phyloP scores from a whole-genome alignment of 2,113 vertebrate species.

The Theristicus caerulescens region DNA sequence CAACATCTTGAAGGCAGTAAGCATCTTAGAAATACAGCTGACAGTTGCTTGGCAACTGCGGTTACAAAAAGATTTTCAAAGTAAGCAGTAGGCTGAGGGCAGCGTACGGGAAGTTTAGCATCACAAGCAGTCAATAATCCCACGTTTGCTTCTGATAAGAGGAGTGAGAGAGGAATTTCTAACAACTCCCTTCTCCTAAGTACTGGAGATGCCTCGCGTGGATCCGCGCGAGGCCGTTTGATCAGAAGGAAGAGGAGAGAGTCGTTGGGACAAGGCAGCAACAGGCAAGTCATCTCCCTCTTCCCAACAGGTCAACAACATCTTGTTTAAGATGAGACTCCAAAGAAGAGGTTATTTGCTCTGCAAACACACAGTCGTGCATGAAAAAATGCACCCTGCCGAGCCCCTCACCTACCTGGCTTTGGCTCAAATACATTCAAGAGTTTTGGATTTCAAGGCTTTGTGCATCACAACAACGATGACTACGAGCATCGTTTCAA shows the following conservation, averaged over 20 bases:
- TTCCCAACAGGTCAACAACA: neutral
- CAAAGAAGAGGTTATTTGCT: neutral
- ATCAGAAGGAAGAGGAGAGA: neutral
- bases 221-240: accelerated
- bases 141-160: neutral
- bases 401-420: accelerated
- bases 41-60: slow-evolving; percentile 53
- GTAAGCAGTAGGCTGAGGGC: slow-evolving; percentile 14
- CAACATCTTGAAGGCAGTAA: neutral
- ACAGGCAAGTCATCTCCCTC: neutral
- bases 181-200: neutral
- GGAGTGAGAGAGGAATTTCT: neutral
- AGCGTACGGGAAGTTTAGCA: neutral
- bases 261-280: neutral
- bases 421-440: neutral
- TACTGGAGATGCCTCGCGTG: accelerated
- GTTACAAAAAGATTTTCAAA: slow-evolving; percentile 35
- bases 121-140: slow-evolving; percentile 20
- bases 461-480: accelerated
- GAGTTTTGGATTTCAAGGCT: neutral
- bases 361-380: neutral
- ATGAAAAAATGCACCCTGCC: neutral
- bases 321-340: neutral
- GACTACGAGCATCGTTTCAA: neutral
- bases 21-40: slow-evolving; percentile 16